Evolutionary conservation across 2,113 vertebrate species (phyloP).

Genomic region (Gallinago undulata): DNA sequence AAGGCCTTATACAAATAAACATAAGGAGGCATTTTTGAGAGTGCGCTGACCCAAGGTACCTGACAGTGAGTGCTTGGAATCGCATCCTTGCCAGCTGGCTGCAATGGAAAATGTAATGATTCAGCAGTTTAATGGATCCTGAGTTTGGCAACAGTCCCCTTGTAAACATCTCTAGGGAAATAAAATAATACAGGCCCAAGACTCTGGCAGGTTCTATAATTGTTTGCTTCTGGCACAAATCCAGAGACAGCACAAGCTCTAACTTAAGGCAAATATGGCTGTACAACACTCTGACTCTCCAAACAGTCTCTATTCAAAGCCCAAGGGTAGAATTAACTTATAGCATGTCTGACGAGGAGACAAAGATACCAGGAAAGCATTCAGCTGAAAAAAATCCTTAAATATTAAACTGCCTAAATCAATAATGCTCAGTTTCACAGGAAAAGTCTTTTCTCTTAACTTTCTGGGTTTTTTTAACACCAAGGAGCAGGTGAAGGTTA

Average conservation of each 20-base stretch:
- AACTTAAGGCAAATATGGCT: constrained; percentile 22
- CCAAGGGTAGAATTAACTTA: neutral
- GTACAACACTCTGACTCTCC: neutral
- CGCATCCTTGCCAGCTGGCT: constrained; percentile 65
- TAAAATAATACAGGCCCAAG: constrained; percentile 56
- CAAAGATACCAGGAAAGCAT: constrained; percentile 12
- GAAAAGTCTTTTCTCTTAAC: neutral
- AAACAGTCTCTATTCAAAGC: constrained; percentile 5
- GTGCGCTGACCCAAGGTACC: constrained; percentile 33
- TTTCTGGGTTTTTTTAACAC: neutral
- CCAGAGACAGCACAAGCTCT: constrained; percentile 25
- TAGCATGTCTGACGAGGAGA: neutral
- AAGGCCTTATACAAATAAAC: constrained; percentile 65
- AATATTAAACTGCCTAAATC: neutral
- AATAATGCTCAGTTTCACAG: neutral
- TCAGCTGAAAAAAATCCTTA: neutral
- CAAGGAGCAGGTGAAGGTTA: neutral
- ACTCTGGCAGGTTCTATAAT: constrained; percentile 56
- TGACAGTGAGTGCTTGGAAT: constrained; percentile 52
- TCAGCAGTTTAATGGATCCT: constrained; percentile 71
- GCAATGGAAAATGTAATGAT: constrained; percentile 60
- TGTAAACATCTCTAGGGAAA: constrained; percentile 59
- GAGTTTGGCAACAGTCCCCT: constrained; percentile 57
- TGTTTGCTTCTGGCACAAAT: constrained; percentile 64
- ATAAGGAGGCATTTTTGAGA: constrained; percentile 47